Conservation (phyloP, 2,113 vertebrate species). For the Gopherus flavomarginatus region DNA sequence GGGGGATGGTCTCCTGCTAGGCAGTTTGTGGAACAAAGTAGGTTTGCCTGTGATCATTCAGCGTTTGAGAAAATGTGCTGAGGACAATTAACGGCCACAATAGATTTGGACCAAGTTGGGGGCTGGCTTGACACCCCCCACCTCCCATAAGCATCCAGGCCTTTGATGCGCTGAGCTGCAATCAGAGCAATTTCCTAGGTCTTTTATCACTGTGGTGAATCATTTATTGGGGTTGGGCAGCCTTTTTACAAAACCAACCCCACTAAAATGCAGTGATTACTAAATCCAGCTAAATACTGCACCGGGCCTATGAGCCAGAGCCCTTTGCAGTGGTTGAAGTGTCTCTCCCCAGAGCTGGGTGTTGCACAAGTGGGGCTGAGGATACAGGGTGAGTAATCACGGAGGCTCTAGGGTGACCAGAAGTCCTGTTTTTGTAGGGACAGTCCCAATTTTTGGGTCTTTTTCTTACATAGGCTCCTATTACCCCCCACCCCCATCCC, state of each 20-base stretch:
- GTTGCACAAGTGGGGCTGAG: not conserved
- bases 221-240: not conserved
- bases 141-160: accelerated
- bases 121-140: not conserved
- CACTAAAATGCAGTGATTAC: not conserved
- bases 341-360: not conserved
- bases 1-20: not conserved
- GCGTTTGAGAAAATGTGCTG: accelerated
- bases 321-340: not conserved
- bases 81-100: not conserved
- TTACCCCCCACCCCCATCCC: no score
- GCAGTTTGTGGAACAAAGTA: not conserved
- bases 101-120: not conserved
- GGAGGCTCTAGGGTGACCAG: not conserved
- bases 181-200: accelerated
- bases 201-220: not conserved
- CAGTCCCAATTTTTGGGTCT: no score
- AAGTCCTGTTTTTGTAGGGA: no score
- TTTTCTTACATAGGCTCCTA: no score
- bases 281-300: accelerated
- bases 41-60: not conserved
- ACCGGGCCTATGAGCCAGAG: not conserved
- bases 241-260: not conserved
- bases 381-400: not conserved
- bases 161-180: accelerated